A percentile compares a stretch with the other conserved stretches of the same genome.
phyloP scores from a whole-genome alignment of 2,888 invertebrate species.

The Rhingia campestris region DNA sequence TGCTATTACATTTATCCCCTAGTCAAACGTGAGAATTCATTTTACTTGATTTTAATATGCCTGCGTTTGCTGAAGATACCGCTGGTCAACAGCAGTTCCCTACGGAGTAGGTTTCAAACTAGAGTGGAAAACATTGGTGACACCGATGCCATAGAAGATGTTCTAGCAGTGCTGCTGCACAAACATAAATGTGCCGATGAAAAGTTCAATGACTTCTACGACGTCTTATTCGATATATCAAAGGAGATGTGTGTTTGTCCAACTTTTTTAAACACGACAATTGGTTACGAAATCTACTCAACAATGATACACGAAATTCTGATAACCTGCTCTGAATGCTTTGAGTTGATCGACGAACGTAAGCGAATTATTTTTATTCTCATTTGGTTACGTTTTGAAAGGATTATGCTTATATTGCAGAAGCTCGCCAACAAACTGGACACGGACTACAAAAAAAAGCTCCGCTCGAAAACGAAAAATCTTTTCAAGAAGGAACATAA shows the following conservation, averaged over 20 bases:
- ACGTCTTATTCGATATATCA: conserved; percentile 79
- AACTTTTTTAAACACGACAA: conserved; percentile 85
- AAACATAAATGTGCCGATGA: conserved; percentile 41
- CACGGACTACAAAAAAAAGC: conserved; percentile 75
- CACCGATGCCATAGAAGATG: conserved; percentile 84
- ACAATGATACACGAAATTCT: conserved; percentile 84
- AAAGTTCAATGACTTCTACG: conserved; percentile 74
- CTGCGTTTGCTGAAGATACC: conserved; percentile 85
- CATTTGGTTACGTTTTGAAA: conserved; percentile 87
- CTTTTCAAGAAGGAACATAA: conserved; percentile 84
- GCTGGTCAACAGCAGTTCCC: conserved; percentile 83
- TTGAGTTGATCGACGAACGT: conserved; percentile 82
- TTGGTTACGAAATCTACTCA: conserved; percentile 86
- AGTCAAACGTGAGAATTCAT: conserved; percentile 84
- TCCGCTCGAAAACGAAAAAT: conserved; percentile 84
- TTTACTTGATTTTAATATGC: conserved; percentile 85
- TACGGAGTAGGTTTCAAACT: conserved; percentile 81
- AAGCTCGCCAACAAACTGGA: conserved; percentile 82
- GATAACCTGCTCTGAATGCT: conserved; percentile 83
- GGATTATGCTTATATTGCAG: conserved; percentile 83
- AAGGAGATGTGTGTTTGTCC: conserved; percentile 85
- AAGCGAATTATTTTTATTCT: conserved; percentile 84
- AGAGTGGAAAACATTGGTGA: conserved; percentile 79
- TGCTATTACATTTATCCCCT: conserved; percentile 88
- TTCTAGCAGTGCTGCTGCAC: conserved; percentile 81